Evolutionary conservation across 2,888 invertebrate genomes (phyloP).

Genomic region (Phania funesta): DNA sequence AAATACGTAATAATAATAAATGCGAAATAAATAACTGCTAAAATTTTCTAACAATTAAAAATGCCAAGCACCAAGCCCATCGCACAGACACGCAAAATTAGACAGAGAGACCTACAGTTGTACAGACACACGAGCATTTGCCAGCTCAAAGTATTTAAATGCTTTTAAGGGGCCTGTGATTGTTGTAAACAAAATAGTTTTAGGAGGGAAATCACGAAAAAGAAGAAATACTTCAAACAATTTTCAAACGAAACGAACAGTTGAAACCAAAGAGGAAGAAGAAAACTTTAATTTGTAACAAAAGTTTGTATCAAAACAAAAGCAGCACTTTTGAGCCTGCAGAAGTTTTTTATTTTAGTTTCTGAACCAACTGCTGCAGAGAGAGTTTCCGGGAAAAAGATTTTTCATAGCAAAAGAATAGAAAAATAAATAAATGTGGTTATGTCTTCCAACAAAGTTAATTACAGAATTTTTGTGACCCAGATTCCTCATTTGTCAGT

Average conservation of each 20-base stretch:
- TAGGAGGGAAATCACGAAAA: constrained; percentile 23
- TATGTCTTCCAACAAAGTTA: constrained; percentile 61
- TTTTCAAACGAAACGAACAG: constrained; percentile 25
- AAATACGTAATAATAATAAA: too few relatives aligned
- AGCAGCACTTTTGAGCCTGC: constrained; percentile 8
- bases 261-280: too few relatives aligned
- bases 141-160: neutral
- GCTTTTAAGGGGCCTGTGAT: constrained; percentile 11
- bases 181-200: constrained; percentile 20
- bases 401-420: constrained; percentile 12
- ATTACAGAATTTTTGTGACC: too few relatives aligned
- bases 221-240: constrained; percentile 23
- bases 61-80: neutral
- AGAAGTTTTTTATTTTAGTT: constrained; percentile 26
- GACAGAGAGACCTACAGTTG: neutral
- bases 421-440: constrained; percentile 43
- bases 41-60: constrained; percentile 23
- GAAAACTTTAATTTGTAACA: constrained; percentile 44
- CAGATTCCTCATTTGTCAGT: constrained; percentile 60
- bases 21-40: constrained; percentile 1
- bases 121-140: neutral
- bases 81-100: neutral
- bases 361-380: constrained; percentile 40
- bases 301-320: constrained; percentile 29
- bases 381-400: constrained; percentile 51